Percentiles rank a stretch among this genome's conserved stretches.
These are phyloP conservation scores for Peromyscus californicus DNA, from an alignment of 2,113 vertebrate genomes.

Conservation along the genomic window DNA sequence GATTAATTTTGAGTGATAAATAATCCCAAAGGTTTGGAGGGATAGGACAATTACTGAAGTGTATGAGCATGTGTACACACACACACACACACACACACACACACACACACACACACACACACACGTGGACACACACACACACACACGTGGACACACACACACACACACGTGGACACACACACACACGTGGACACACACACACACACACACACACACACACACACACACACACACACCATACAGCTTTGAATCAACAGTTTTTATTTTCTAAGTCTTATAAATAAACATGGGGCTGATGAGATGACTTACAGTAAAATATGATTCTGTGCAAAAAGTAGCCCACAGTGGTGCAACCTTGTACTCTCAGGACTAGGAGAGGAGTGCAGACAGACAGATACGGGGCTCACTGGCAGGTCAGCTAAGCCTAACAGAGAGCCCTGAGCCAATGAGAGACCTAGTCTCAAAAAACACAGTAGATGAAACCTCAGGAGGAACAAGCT, in stretches of 20 bases:
- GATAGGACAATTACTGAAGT: neutral
- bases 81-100: neutral
- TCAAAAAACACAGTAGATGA: no score
- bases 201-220: neutral
- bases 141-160: neutral
- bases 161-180: neutral
- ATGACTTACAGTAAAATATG: neutral
- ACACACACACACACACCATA: neutral
- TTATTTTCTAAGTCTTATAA: neutral
- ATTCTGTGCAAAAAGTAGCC: neutral
- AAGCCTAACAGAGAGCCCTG: neutral
- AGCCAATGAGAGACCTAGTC: neutral
- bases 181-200: neutral
- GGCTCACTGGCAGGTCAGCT: neutral
- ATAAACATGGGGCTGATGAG: neutral
- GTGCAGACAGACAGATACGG: no score
- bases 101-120: neutral
- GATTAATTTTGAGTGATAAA: constrained; percentile 29
- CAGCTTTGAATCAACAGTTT: neutral
- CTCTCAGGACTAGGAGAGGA: neutral
- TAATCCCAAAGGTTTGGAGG: neutral
- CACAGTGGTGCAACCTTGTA: no score
- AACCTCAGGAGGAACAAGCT: neutral
- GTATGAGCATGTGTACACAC: neutral
- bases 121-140: neutral